A percentile compares a stretch with the other conserved stretches of the same genome.
Conservation (phyloP, 2,113 vertebrate species). For the Danionella cerebrum region DNA sequence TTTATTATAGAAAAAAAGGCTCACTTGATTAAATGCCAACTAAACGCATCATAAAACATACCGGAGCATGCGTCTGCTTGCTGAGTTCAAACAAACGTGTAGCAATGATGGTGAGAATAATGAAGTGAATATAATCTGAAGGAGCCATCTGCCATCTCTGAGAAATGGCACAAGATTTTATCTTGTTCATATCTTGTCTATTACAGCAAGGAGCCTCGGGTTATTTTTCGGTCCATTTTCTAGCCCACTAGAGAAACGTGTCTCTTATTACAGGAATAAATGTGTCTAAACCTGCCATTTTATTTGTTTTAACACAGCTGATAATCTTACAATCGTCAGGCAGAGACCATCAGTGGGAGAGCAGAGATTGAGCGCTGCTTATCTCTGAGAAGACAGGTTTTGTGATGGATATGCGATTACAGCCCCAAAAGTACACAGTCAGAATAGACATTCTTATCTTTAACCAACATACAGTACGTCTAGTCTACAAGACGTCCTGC, state of each 20-base stretch:
- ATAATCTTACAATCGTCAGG: not conserved
- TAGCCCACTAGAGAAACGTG: not conserved
- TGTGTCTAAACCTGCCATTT: not conserved
- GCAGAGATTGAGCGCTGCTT: not conserved
- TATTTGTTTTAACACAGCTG: not conserved
- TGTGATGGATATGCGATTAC: constrained; percentile 11
- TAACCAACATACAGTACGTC: not conserved
- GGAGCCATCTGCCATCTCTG: constrained; percentile 46
- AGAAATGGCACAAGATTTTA: not conserved
- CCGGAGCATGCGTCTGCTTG: no score
- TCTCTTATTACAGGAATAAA: not conserved
- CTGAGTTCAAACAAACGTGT: not conserved
- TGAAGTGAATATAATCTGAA: constrained; percentile 43
- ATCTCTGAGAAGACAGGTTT: constrained; percentile 5
- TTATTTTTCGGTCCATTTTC: not conserved
- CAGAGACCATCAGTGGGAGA: not conserved
- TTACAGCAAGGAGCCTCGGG: not conserved
- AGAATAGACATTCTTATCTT: constrained; percentile 16
- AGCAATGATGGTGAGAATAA: constrained; percentile 15
- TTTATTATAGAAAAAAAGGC: constrained; percentile 1
- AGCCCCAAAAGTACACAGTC: not conserved
- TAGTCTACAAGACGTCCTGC: not conserved
- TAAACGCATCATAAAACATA: not conserved
- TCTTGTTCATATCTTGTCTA: not conserved
- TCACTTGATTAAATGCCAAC: not conserved